Evolutionary conservation across 2,888 invertebrate genomes (phyloP), one percentile per base, ranked within the genome.

Genomic region (Isoperla grammatica): DNA sequence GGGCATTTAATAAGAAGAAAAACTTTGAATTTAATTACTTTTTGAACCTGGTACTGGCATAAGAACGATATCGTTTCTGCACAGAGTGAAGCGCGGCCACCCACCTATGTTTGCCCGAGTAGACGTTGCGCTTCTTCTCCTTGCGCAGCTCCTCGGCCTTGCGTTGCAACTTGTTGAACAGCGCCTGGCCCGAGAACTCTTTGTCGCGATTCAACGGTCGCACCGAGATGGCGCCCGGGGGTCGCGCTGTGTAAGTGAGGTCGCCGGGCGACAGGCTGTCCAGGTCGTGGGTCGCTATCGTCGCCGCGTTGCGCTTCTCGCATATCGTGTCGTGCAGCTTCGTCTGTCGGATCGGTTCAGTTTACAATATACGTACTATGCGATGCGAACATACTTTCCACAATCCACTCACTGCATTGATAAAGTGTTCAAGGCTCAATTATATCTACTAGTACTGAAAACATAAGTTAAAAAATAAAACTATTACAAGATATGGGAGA

Each of bases 281-380:
- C 64, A 88, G 74, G 71, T 92, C 91, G 72, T 93, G 93, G 0
- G 91, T 92, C 2, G 91, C 92, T 61, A 92, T 87, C 0, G 91
- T 90, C 0, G 90, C 88, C 1, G 79, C 75, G 68, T 86, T 87
- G 66, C 92, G 77, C 70, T 89, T 90, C 57, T 87, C 85, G 71
- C 92, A 92, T 9, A 89, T 75, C 0, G 82, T 81, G 63, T 88
- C 87, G 68, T 88, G 88, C 23, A 88, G 73, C 70, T 84, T 88
- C 0, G 87, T 90, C 77, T 91, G 67, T 40, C 69, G 69, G 48
- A 39, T 46, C 17, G 56, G 55, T 13, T n/a, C n/a, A n/a, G n/a
- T n/a, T n/a, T n/a, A n/a, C n/a, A n/a, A n/a, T n/a, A n/a, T n/a
- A n/a, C n/a, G n/a, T n/a, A n/a, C n/a, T n/a, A n/a, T n/a, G n/a